phyloP scores from a whole-genome alignment of 1,140 invertebrate genomes.

The Penaeus japonicus region DNA sequence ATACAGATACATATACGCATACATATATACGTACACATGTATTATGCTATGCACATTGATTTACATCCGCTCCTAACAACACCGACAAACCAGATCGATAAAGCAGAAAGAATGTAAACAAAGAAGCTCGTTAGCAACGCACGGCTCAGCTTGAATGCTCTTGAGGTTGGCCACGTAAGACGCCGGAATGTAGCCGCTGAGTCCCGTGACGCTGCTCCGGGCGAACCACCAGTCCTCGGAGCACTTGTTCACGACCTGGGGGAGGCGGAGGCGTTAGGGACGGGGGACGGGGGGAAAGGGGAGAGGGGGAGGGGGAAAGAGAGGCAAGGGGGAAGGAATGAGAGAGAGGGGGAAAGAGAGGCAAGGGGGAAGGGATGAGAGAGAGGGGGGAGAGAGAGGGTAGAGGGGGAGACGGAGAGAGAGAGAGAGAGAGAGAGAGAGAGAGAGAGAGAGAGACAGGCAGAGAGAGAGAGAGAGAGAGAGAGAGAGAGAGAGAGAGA shows the following conservation, averaged over 20 bases:
- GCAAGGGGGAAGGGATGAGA: background rate
- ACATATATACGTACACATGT: too few relatives aligned
- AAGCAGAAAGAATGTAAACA: too few relatives aligned
- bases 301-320: background rate
- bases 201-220: conserved; percentile 16
- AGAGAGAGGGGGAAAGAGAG: background rate
- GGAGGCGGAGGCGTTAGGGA: background rate
- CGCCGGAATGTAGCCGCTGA: conserved; percentile 28
- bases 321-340: background rate
- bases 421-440: too few relatives aligned
- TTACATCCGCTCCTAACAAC: too few relatives aligned
- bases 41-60: too few relatives aligned
- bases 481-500: too few relatives aligned
- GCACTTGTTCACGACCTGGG: conserved; percentile 13
- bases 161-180: conserved; percentile 23
- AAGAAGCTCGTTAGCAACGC: background rate
- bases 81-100: too few relatives aligned
- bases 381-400: too few relatives aligned
- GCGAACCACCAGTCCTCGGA: conserved; percentile 24
- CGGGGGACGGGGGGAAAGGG: background rate
- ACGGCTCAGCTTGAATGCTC: conserved; percentile 44
- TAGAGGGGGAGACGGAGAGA: too few relatives aligned
- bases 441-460: too few relatives aligned
- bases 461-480: too few relatives aligned
- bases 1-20: too few relatives aligned